These are phyloP conservation scores for Carterocephalus palaemon DNA, from an alignment of 2,888 invertebrate species.

Conservation along the genomic window DNA sequence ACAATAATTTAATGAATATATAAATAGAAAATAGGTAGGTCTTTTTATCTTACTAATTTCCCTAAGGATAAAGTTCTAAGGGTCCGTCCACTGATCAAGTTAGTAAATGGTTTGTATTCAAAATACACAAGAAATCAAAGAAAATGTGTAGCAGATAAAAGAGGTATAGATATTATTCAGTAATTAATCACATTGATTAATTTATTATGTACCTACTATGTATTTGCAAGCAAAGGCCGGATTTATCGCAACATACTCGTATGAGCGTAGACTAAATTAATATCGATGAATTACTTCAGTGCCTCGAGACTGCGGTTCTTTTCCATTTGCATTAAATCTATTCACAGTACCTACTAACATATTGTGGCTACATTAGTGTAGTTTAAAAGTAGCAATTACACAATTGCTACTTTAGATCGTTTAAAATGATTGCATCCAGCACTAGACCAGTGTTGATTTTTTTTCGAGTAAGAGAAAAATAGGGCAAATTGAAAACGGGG, in stretches of 20 bases:
- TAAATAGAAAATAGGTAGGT: too few relatives aligned
- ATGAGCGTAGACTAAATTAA: conserved; percentile 13
- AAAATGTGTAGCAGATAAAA: too few relatives aligned
- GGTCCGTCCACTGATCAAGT: too few relatives aligned
- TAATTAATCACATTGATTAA: too few relatives aligned
- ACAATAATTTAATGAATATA: too few relatives aligned
- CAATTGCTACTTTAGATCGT: conserved; percentile 2
- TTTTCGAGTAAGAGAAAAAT: conserved; percentile 42
- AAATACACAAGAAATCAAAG: too few relatives aligned
- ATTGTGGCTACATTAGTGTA: not conserved
- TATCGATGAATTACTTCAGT: conserved; percentile 15
- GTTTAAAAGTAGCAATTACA: conserved; percentile 5
- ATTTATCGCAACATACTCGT: not conserved
- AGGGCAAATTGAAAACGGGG: conserved; percentile 46
- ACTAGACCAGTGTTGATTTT: conserved; percentile 30
- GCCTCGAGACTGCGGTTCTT: conserved; percentile 1
- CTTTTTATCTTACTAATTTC: too few relatives aligned
- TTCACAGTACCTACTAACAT: conserved; percentile 3
- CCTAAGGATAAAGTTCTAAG: too few relatives aligned
- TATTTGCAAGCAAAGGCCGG: not conserved
- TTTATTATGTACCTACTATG: not conserved
- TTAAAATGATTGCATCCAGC: conserved; percentile 3
- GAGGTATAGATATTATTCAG: too few relatives aligned
- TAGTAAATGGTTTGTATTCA: too few relatives aligned
- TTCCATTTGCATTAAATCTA: conserved; percentile 12